Percentiles rank a stretch among this genome's conserved stretches.
Evolutionary conservation across 1,140 invertebrate genomes (phyloP).

Genomic region (Bombus terrestris): DNA sequence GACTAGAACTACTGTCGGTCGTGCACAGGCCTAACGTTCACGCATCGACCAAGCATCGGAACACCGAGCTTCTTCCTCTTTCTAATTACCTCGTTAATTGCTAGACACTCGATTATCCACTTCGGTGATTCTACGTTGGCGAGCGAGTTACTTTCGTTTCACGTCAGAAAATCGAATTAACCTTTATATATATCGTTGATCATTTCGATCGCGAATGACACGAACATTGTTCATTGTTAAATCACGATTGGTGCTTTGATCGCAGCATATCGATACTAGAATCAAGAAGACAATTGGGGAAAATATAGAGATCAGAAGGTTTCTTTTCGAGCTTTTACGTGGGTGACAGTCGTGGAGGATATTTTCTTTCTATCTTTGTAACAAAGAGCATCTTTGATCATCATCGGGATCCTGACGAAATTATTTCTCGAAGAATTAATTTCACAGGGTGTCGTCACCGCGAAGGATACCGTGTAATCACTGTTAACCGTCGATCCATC

Average conservation of each 20-base stretch:
- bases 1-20: constrained; percentile 25
- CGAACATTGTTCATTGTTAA: constrained; percentile 15
- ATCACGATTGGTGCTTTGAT: constrained; percentile 32
- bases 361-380: constrained; percentile 15
- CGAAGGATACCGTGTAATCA: constrained; percentile 43
- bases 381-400: background rate
- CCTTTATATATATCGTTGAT: constrained; percentile 1
- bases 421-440: background rate
- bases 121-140: background rate
- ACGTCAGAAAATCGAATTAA: background rate
- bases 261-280: constrained; percentile 13
- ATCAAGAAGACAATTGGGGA: background rate
- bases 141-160: background rate
- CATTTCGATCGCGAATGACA: background rate
- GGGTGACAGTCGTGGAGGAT: background rate
- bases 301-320: background rate
- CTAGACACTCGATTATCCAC: constrained; percentile 10
- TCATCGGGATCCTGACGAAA: background rate
- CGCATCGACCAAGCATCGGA: constrained; percentile 40
- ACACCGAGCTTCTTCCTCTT: constrained; percentile 40
- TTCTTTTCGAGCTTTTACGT: constrained; percentile 21
- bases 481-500: constrained; percentile 15
- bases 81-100: constrained; percentile 11
- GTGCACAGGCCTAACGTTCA: constrained; percentile 46
- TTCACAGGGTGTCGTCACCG: constrained; percentile 8